Conservation (phyloP, 2,113 vertebrate species). For the Reinhardtius hippoglossoides region DNA sequence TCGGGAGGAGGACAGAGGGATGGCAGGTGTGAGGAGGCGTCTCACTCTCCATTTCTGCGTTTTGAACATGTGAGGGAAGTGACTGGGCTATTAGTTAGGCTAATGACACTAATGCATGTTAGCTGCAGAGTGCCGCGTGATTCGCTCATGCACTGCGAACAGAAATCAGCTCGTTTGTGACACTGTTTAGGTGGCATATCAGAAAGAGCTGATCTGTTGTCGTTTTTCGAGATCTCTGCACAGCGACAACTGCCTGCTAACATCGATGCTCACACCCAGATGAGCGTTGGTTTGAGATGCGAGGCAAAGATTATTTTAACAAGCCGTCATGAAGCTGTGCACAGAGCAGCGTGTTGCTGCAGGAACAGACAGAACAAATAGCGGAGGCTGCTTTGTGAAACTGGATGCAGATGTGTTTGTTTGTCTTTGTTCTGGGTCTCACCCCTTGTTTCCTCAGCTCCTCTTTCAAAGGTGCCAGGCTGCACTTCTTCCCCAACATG, state of each 20-base stretch:
- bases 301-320: constrained; percentile 27
- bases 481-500: constrained; percentile 99
- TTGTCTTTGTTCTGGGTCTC: constrained; percentile 59
- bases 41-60: not conserved
- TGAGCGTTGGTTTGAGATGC: constrained; percentile 1
- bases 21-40: constrained; percentile 18
- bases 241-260: not conserved
- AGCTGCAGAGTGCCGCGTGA: constrained; percentile 36
- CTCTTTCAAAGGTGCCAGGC: constrained; percentile 94
- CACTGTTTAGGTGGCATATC: constrained; percentile 35
- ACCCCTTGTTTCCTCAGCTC: constrained; percentile 96
- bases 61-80: constrained; percentile 18
- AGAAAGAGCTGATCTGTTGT: constrained; percentile 23
- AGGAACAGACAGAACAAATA: constrained; percentile 24
- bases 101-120: constrained; percentile 66
- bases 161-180: constrained; percentile 49
- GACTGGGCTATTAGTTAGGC: constrained; percentile 44
- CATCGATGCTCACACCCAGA: constrained; percentile 14
- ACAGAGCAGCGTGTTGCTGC: not conserved
- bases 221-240: not conserved
- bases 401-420: not conserved
- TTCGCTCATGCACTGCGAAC: constrained; percentile 49
- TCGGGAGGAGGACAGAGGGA: constrained; percentile 30
- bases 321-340: not conserved
- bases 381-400: constrained; percentile 10